Evolutionary conservation across 2,888 invertebrate species (phyloP).

Genomic region (Rotaria socialis): DNA sequence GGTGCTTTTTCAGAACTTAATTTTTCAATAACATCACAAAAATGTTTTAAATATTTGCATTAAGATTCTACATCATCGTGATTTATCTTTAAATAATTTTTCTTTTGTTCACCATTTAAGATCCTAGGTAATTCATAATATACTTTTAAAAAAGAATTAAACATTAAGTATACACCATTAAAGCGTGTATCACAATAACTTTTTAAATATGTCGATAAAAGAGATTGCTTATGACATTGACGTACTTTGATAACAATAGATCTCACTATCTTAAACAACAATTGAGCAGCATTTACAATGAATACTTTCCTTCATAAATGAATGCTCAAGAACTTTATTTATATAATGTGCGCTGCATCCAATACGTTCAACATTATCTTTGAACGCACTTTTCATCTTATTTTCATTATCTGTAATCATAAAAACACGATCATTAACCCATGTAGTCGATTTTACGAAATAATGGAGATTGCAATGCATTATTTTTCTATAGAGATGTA

Average conservation of each 20-base stretch:
- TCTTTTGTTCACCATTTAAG: background rate
- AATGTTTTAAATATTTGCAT: background rate
- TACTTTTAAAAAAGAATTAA: background rate
- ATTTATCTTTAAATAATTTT: background rate
- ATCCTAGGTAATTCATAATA: background rate
- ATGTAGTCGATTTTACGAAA: no score
- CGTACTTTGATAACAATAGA: no score
- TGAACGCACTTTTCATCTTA: background rate
- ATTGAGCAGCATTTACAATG: background rate
- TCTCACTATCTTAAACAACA: no score
- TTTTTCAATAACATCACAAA: background rate
- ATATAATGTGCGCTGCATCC: background rate
- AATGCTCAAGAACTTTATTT: background rate
- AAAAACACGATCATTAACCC: no score
- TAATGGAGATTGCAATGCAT: no score
- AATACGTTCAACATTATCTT: background rate
- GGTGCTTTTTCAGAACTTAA: background rate
- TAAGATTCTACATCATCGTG: background rate
- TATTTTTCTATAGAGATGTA: no score
- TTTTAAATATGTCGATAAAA: background rate
- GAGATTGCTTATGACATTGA: background rate
- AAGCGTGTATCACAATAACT: background rate
- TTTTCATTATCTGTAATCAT: conserved; percentile 22
- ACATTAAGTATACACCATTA: background rate
- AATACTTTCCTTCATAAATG: background rate